Percentiles rank a stretch among this genome's conserved stretches.
Conservation (phyloP, 1,140 invertebrate genomes). For the Cydia fagiglandana region DNA sequence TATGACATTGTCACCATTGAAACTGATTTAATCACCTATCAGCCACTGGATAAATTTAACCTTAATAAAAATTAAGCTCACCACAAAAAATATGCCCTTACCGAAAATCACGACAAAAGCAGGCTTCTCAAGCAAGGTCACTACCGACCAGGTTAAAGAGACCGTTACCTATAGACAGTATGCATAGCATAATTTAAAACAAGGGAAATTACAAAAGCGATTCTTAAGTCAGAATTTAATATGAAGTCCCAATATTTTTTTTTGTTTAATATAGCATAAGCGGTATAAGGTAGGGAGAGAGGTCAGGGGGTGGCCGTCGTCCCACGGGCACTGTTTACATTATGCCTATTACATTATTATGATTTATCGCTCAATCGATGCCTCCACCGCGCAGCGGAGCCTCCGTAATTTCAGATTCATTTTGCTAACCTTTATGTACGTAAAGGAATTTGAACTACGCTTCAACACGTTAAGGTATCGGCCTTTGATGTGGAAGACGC, state of each 20-base stretch:
- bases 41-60: background rate
- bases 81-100: background rate
- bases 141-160: too few species aligned
- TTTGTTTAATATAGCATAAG: conserved; percentile 57
- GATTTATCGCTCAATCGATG: conserved; percentile 75
- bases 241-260: background rate
- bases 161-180: too few species aligned
- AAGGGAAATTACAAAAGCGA: too few species aligned
- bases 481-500: conserved; percentile 59
- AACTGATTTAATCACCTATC: background rate
- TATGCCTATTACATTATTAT: conserved; percentile 73
- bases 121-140: too few species aligned
- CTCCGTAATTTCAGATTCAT: conserved; percentile 65
- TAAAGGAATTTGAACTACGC: conserved; percentile 68
- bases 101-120: too few species aligned
- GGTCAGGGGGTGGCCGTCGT: conserved; percentile 56
- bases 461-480: conserved; percentile 58
- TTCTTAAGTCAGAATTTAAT: too few species aligned
- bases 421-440: conserved; percentile 58
- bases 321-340: conserved; percentile 62
- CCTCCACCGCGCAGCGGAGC: conserved; percentile 39
- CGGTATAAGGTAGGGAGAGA: conserved; percentile 44
- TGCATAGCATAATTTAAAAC: too few species aligned
- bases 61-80: background rate
- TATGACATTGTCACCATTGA: background rate